phyloP scores from a whole-genome alignment of 2,113 vertebrate genomes.

The Lipophrys pholis region DNA sequence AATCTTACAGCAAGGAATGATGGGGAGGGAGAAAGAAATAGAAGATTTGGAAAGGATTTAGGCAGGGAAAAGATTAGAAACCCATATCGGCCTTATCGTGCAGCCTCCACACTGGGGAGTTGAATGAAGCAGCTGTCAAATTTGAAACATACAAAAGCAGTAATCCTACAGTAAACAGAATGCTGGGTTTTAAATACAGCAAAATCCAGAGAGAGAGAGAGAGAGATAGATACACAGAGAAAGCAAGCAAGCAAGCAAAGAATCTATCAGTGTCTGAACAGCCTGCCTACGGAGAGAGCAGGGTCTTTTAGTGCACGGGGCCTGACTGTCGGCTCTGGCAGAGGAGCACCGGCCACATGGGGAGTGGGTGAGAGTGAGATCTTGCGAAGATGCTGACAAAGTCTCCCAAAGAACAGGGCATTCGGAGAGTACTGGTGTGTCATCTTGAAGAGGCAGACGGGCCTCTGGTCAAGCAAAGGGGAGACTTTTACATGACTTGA shows the following conservation, averaged over 20 bases:
- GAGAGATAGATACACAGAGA: neutral
- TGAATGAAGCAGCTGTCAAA: conserved; percentile 87
- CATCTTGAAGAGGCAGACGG: conserved; percentile 53
- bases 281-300: conserved; percentile 57
- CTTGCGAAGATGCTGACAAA: conserved; percentile 70
- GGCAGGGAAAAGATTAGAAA: conserved; percentile 83
- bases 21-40: conserved; percentile 71
- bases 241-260: conserved; percentile 45
- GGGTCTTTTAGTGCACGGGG: conserved; percentile 54
- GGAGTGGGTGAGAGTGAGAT: conserved; percentile 72
- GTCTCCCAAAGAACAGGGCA: conserved; percentile 49
- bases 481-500: conserved; percentile 43
- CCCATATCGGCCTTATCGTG: conserved; percentile 84
- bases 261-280: conserved; percentile 72
- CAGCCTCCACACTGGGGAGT: conserved; percentile 82
- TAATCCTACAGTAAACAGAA: conserved; percentile 86
- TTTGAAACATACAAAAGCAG: conserved; percentile 85
- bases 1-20: conserved; percentile 81
- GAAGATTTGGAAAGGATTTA: conserved; percentile 86
- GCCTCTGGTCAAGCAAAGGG: conserved; percentile 52
- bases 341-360: conserved; percentile 62
- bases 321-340: conserved; percentile 64
- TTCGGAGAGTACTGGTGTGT: conserved; percentile 55
- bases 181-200: conserved; percentile 76
- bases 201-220: conserved; percentile 54